Conservation (phyloP, 92 coral and sea anemone species). For the Umimayanthus chanpuru region DNA sequence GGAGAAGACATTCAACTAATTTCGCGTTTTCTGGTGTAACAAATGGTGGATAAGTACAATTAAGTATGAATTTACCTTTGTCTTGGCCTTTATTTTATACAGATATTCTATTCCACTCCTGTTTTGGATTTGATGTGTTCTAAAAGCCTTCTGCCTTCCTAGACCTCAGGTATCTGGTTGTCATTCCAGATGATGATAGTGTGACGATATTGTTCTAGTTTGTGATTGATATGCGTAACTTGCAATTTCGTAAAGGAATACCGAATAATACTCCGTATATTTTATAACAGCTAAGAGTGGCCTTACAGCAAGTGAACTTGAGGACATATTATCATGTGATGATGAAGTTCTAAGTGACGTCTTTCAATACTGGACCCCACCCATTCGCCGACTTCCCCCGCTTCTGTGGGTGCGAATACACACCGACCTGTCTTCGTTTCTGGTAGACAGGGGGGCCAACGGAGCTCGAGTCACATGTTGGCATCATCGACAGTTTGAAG, state of each 20-base stretch:
- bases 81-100: too few species aligned
- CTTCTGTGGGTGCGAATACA: constrained; percentile 84
- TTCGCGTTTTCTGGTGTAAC: too few species aligned
- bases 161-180: too few species aligned
- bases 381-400: constrained; percentile 89
- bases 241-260: too few species aligned
- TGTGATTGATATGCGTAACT: too few species aligned
- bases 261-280: not conserved
- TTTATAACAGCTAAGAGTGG: constrained; percentile 63
- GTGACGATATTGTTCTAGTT: too few species aligned
- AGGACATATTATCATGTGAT: constrained; percentile 81
- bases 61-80: too few species aligned
- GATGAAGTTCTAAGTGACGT: constrained; percentile 78
- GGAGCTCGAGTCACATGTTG: constrained; percentile 79
- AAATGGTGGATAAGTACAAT: too few species aligned
- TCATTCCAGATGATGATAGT: too few species aligned
- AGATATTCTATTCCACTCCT: too few species aligned
- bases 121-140: too few species aligned
- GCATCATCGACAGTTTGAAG: constrained; percentile 86
- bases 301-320: constrained; percentile 76
- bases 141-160: too few species aligned
- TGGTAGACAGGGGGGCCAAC: constrained; percentile 81
- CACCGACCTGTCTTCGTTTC: constrained; percentile 78
- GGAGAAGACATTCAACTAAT: not conserved
- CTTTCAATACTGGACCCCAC: constrained; percentile 94